A percentile compares a stretch with the other conserved stretches of the same genome.
These are phyloP conservation scores for Anisognathus igniventris DNA, from an alignment of 2,797 vertebrate species.

Conservation along the genomic window DNA sequence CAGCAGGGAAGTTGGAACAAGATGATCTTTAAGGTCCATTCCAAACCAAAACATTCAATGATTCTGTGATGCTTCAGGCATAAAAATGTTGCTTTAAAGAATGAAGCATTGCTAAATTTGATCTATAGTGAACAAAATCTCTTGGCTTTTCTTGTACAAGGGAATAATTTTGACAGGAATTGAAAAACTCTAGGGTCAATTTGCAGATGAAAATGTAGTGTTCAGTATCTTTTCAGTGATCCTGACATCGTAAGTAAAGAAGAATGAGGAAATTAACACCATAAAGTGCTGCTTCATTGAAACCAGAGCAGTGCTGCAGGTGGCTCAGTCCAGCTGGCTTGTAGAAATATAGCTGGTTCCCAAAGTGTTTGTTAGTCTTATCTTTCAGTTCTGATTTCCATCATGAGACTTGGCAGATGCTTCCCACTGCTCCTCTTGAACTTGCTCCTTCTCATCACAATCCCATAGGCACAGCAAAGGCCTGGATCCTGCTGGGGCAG, in stretches of 20 bases:
- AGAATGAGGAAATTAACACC: not conserved
- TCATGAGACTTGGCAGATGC: fast-evolving
- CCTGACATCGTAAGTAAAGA: not conserved
- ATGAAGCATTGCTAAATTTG: not conserved
- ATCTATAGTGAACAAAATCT: not conserved
- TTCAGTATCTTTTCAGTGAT: not conserved
- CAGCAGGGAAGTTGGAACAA: fast-evolving
- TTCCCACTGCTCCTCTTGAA: not conserved
- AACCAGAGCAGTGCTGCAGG: not conserved
- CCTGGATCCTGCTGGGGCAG: not conserved
- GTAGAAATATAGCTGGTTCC: not conserved
- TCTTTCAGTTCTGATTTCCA: not conserved
- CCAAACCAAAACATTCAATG: not conserved
- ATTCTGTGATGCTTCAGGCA: not conserved
- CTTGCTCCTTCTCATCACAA: not conserved
- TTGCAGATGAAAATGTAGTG: not conserved
- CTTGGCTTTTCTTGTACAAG: not conserved
- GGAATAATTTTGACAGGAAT: not conserved
- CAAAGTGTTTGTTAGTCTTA: not conserved
- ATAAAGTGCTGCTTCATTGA: not conserved
- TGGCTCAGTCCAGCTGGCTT: not conserved
- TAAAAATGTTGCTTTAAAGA: not conserved
- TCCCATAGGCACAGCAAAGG: not conserved
- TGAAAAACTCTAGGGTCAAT: not conserved
- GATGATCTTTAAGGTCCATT: not conserved